Conservation (phyloP, 2,113 vertebrate species). For the Anhinga rufa region DNA sequence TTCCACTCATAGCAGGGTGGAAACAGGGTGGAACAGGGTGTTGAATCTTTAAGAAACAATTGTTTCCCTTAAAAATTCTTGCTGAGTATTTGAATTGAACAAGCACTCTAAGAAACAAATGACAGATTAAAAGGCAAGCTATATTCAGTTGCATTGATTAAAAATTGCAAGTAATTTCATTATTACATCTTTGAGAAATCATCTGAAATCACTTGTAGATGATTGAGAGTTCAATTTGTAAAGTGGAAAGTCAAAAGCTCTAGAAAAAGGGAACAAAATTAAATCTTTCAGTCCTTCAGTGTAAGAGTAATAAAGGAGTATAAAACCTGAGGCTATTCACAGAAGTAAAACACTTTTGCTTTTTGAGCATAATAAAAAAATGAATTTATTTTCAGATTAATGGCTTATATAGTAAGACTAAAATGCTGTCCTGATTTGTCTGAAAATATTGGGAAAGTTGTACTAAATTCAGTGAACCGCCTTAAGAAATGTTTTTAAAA, state of each 20-base stretch:
- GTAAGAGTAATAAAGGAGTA: not conserved
- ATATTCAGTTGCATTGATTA: not conserved
- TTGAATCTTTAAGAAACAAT: not conserved
- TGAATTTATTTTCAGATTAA: not conserved
- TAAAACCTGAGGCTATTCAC: not conserved
- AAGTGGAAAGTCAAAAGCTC: not conserved
- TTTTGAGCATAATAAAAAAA: not conserved
- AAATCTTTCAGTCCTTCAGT: not conserved
- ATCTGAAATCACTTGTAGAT: not conserved
- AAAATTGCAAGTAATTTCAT: not conserved
- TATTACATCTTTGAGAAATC: not conserved
- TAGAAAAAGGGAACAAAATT: not conserved
- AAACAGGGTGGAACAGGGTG: not conserved
- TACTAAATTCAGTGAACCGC: not conserved
- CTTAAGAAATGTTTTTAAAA: not conserved
- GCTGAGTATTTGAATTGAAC: not conserved
- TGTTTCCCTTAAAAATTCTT: not conserved
- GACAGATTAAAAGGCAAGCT: not conserved
- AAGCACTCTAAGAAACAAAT: not conserved
- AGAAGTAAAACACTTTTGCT: not conserved
- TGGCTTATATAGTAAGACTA: not conserved
- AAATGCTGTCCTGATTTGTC: not conserved
- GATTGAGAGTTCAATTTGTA: not conserved
- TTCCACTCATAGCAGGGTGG: not conserved
- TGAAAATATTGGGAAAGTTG: not conserved